Evolutionary conservation across 1,140 invertebrate genomes (phyloP), one percentile per base, ranked within the genome.

Genomic region (Pectinophora gossypiella): DNA sequence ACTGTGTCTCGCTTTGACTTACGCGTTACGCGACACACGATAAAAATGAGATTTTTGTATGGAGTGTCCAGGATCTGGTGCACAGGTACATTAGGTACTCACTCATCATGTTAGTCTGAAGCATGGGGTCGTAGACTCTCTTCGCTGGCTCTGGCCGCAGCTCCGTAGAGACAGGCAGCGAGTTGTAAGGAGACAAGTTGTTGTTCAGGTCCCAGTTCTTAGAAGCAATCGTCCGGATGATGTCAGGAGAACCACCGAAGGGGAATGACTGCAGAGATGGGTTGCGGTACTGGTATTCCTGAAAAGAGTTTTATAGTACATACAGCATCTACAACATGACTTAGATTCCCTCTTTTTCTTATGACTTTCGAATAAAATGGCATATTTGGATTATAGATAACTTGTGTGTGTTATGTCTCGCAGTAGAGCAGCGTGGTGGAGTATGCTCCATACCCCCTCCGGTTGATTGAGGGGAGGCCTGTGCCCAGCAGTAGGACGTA

Each of bases 191-290:
- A 6, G 68, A 65, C 10, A 87, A 59, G 59, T 84, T 85, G 64
- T 86, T 87, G 68, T 65, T 83, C 23, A 86, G 60, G 32, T 89
- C 85, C 76, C 82, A 89, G 19, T 70, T 76, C 55, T 80, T 83
- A 50, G 60, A 70, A 1, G 76, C 65, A 44, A 85, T 76, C 2
- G 74, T 64, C 5, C 76, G 71, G 50, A 85, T 66, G 44, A 83
- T 73, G 51, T 83, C 80, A 7, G 73, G 67, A 27, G 66, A 77
- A 48, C 64, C 76, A 0, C 68, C 76, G 61, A 83, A 84, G 9
- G 83, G 79, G 58, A 82, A 78, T 4, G 73, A 81, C 47, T 83
- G 83, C 1, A 81, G 66, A 0, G 62, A 40, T 7, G 75, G 72
- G 16, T 36, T 59, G 32, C 66, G 72, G 62, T 83, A 84, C 35